Evolutionary conservation across 2,888 invertebrate species (phyloP).

Genomic region (Luffia ferchaultella): DNA sequence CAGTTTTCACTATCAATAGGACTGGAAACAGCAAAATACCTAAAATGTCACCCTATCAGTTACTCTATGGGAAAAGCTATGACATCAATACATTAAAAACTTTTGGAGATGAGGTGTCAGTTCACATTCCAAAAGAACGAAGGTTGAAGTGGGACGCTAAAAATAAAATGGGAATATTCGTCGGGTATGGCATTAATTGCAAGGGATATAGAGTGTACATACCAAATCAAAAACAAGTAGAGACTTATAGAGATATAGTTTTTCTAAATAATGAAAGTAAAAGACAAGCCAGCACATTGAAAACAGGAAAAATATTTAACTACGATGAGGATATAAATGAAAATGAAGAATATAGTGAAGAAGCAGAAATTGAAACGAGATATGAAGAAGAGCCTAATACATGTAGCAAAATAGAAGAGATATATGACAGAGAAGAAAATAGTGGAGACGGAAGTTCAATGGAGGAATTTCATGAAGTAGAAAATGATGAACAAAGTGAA

Average conservation of each 20-base stretch:
- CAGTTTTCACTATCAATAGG: slow-evolving; percentile 3
- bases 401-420: not conserved
- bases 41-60: not conserved
- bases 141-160: slow-evolving; percentile 6
- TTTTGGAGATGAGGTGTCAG: slow-evolving; percentile 15
- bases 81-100: slow-evolving; percentile 12
- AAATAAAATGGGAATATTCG: slow-evolving; percentile 4
- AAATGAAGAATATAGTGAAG: not conserved
- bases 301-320: not conserved
- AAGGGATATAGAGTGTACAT: slow-evolving; percentile 9
- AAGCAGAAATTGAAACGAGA: not conserved
- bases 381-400: not conserved
- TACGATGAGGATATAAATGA: not conserved
- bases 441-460: not conserved
- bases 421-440: not conserved
- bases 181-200: slow-evolving; percentile 4
- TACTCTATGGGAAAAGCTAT: slow-evolving; percentile 2
- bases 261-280: slow-evolving; percentile 5
- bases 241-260: slow-evolving; percentile 9
- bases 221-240: slow-evolving; percentile 1
- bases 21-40: slow-evolving; percentile 2
- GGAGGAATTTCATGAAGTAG: not conserved
- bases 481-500: slow-evolving; percentile 1
- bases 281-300: not conserved
- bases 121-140: slow-evolving; percentile 12